A percentile compares a stretch with the other conserved stretches of the same genome.
phyloP scores from a whole-genome alignment of 2,113 vertebrate species.

The Climacteris rufus region DNA sequence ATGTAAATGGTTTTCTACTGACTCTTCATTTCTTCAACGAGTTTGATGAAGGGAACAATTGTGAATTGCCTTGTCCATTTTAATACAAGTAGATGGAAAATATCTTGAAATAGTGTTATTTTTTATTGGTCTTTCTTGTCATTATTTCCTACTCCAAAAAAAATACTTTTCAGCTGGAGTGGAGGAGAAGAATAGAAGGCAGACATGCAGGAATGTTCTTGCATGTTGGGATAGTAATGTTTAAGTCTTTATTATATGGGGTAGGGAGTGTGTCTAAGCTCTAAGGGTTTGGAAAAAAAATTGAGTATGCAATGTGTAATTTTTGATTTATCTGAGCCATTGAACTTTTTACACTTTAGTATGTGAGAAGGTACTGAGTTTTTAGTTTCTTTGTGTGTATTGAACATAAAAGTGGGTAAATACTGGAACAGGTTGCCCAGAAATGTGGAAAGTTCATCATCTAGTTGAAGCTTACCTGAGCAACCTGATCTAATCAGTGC shows the following conservation, averaged over 20 bases:
- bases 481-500: not conserved
- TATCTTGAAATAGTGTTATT: not conserved
- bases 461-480: not conserved
- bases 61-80: not conserved
- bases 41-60: not conserved
- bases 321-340: not conserved
- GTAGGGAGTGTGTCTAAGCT: not conserved
- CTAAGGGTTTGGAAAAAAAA: not conserved
- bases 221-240: not conserved
- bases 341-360: not conserved
- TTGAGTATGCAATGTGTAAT: not conserved
- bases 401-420: not conserved
- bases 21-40: not conserved
- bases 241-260: not conserved
- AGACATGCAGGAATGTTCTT: not conserved
- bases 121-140: not conserved
- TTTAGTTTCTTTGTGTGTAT: not conserved
- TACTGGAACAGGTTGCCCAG: not conserved
- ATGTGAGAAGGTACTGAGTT: not conserved
- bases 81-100: not conserved
- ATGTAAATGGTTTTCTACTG: not conserved
- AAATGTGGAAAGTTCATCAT: not conserved
- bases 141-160: not conserved
- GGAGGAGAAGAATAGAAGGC: not conserved
- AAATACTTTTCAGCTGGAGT: not conserved